Evolutionary conservation across 2,888 invertebrate species (phyloP).

Genomic region (Pharmacophagus antenor): DNA sequence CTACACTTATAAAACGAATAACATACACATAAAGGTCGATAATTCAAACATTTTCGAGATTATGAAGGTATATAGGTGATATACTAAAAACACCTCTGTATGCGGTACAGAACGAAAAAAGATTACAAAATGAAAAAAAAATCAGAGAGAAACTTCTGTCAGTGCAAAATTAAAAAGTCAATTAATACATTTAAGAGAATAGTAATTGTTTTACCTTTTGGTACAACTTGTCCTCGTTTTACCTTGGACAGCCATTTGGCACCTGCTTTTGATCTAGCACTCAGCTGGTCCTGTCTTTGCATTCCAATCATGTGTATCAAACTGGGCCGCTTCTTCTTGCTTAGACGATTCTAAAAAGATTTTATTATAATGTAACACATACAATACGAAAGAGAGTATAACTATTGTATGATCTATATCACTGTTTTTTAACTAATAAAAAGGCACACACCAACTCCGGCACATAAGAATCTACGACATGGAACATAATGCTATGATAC

Average conservation of each 20-base stretch:
- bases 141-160: no score
- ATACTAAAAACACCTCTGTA: no score
- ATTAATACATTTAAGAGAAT: neutral
- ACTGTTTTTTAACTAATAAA: no score
- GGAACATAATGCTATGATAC: no score
- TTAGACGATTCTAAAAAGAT: constrained; percentile 78
- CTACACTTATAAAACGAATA: no score
- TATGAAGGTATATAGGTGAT: no score
- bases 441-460: no score
- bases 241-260: constrained; percentile 94
- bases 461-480: no score
- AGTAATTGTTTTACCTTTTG: constrained; percentile 76
- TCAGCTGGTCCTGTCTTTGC: constrained; percentile 85
- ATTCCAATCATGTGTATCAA: constrained; percentile 91
- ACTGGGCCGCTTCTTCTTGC: constrained; percentile 89
- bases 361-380: neutral
- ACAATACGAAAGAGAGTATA: neutral
- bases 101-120: no score
- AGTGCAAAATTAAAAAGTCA: neutral
- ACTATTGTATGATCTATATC: neutral
- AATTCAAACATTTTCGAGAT: no score
- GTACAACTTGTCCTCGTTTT: constrained; percentile 90
- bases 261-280: constrained; percentile 92
- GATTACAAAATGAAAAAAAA: no score
- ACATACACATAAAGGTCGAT: no score